phyloP scores from a whole-genome alignment of 2,113 vertebrate genomes.

The Hippocampus guttulatus region DNA sequence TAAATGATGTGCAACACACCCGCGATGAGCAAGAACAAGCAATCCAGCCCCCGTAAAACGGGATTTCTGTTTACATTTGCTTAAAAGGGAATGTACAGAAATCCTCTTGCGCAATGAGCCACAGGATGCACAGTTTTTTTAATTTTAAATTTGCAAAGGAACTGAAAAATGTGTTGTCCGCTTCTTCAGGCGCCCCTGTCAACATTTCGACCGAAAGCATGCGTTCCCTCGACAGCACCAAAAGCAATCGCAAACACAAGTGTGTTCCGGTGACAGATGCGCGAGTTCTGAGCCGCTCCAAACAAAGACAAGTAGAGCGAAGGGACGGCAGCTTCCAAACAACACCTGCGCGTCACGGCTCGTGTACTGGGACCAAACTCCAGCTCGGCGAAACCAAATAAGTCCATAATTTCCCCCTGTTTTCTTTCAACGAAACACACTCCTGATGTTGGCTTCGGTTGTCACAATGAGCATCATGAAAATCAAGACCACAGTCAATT shows the following conservation, averaged over 20 bases:
- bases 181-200: constrained; percentile 60
- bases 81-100: too few species aligned
- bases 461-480: constrained; percentile 20
- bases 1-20: too few species aligned
- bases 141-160: neutral
- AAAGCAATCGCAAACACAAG: constrained; percentile 22
- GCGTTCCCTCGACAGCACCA: constrained; percentile 44
- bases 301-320: constrained; percentile 43
- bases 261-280: constrained; percentile 43
- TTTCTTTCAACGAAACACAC: neutral
- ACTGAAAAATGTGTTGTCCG: constrained; percentile 50
- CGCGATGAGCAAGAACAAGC: too few species aligned
- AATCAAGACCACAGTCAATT: constrained; percentile 43
- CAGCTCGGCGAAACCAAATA: constrained; percentile 32
- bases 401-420: neutral
- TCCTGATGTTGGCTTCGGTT: neutral
- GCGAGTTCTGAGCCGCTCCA: constrained; percentile 42
- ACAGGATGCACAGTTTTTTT: too few species aligned
- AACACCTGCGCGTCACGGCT: constrained; percentile 48
- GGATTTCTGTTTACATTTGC: too few species aligned
- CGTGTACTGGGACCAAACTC: constrained; percentile 34
- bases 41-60: too few species aligned
- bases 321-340: constrained; percentile 27
- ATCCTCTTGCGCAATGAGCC: too few species aligned
- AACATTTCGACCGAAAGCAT: constrained; percentile 54